Evolutionary conservation across 2,888 invertebrate species (phyloP), one percentile per base, ranked within the genome.

Genomic region (Stenotaenia linearis): DNA sequence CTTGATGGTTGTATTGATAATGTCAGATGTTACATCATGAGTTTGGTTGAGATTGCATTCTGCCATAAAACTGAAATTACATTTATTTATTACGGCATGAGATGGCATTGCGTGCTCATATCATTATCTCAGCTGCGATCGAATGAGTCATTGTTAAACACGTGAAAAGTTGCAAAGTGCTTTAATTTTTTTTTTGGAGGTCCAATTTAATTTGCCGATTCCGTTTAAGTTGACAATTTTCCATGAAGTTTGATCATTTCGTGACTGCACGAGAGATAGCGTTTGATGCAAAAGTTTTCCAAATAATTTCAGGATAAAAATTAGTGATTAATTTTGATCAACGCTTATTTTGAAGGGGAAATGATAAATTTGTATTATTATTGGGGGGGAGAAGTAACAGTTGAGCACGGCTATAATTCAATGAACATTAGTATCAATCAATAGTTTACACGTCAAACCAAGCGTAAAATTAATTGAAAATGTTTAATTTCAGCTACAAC

Each of bases 221-320:
- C 61, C 61, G 61, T 61, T 61, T 61, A 61, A 25, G 61, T 61
- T 61, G 61, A 61, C 61, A 25, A 28, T 61, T 61, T 61, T 61
- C 61, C 61, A 25, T 25, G 25, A 25, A 61, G 23, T 61, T 61
- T 61, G 25, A 45, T 61, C 28, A 56, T 61, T 61, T 61, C 61
- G 61, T 61, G 61, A 61, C 61, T 61, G 61, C 61, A 61, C 61
- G 61, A 25, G 61, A 61, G 61, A 61, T 61, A 61, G 61, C 61
- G 61, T 61, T 61, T 61, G 23, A 28, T 23, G 61, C 1, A 61
- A 61, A 61, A 61, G 61, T 61, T 61, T 61, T 23, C n/a, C 61
- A 61, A 61, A 61, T 61, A 61, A 25, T 12, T 61, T 25, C 7
- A 28, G 25, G 25, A 56, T 23, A 56, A 56, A 61, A 23, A 28